These are phyloP conservation scores for Phodopus roborovskii DNA, from an alignment of 2,113 vertebrate genomes.

Conservation along the genomic window DNA sequence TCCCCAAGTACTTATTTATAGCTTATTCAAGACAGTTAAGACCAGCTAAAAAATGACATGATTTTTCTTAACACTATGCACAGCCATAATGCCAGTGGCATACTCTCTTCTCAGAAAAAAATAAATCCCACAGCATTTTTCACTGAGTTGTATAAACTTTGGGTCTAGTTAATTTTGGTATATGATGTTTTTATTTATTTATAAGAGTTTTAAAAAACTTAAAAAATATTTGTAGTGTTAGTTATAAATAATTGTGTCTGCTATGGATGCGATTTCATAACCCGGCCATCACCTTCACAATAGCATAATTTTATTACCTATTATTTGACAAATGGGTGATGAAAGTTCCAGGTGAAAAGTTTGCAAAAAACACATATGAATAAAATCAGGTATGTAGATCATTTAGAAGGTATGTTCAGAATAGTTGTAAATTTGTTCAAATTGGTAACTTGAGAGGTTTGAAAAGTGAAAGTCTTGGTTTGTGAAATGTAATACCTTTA, in stretches of 20 bases:
- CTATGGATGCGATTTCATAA: slow-evolving; percentile 45
- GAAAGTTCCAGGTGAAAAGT: background rate
- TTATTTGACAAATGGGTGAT: slow-evolving; percentile 7
- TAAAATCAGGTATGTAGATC: background rate
- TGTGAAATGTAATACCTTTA: background rate
- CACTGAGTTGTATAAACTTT: background rate
- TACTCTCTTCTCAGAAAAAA: background rate
- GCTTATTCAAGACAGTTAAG: slow-evolving; percentile 22
- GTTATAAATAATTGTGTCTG: slow-evolving; percentile 44
- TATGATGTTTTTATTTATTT: background rate
- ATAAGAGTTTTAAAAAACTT: background rate
- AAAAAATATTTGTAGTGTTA: background rate
- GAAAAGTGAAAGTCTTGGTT: background rate
- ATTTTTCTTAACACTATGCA: slow-evolving; percentile 4
- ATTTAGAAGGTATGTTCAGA: background rate
- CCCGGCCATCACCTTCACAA: background rate
- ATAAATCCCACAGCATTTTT: background rate
- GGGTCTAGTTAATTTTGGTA: background rate
- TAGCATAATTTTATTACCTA: slow-evolving; percentile 41
- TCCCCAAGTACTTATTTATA: background rate
- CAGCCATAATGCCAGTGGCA: slow-evolving; percentile 25
- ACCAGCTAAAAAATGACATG: background rate
- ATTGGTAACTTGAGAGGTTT: background rate
- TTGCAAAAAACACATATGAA: background rate
- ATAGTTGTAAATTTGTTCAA: background rate